Evolutionary conservation across 2,113 vertebrate species (phyloP), one percentile per base, ranked within the genome.

Genomic region (Nothobranchius kuhntae): DNA sequence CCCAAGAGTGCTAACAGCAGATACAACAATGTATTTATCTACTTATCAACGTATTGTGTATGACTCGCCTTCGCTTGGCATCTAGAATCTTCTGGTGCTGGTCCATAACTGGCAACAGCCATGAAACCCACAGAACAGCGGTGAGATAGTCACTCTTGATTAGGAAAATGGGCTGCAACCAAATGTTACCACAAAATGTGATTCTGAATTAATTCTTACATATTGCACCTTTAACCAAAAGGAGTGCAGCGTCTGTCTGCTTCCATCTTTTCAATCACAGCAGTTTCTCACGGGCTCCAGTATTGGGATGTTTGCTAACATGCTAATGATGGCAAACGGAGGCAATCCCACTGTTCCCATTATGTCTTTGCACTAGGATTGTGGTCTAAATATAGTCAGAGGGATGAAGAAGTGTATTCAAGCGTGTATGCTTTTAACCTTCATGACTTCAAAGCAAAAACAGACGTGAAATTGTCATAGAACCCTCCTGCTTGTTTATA

Each of bases 301-400:
- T 58, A 56, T 82, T 77, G 73, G 71, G 77, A 75, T 83, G 85
- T 88, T 84, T 85, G 87, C 89, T 90, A 87, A 90, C 90, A 91
- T 91, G 89, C 83, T 89, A 93, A 92, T 92, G 86, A 87, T 90
- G 89, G 91, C 90, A 91, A 91, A 90, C 87, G 85, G 75, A 86
- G 83, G 82, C 92, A 89, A 92, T 92, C 83, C 89, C 65, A 74
- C 71, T 73, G 81, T 85, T 88, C 80, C 86, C 76, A 60, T 73
- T 71, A 89, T 68, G 82, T 77, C 71, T 60, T 71, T 61, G 64
- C 78, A 75, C 77, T 63, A 53, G 59, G 71, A 55, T 54, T 45
- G 40, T 73, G 69, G 70, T 66, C 58, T 68, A 61, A 67, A 80
- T 65, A 81, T 53, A 51, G 60, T 55, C 35, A 48, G 44, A 52